Base-by-base conservation (phyloP, 2,888 invertebrate species). In the Melanchra persicariae region DNA sequence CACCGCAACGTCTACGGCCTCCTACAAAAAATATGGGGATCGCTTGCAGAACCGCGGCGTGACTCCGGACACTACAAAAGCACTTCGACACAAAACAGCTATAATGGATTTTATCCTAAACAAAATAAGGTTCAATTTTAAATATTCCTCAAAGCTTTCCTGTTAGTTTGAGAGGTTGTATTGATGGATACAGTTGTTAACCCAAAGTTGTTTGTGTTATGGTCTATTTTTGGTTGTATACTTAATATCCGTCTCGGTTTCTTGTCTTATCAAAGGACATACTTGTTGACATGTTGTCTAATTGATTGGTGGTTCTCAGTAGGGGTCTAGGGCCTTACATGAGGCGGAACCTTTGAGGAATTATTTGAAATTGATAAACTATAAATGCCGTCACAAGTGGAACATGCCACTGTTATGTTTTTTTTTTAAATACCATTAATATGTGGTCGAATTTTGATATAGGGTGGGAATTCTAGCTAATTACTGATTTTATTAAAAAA, bases 221-320 rank as follows among this genome's bases (percentile, higher is more conserved):
- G 93, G 94, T 92, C 89, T 90, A 90, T 81, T 91, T 93, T 94
- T 66, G 89, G 87, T 86, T 89, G 90, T 83, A 75, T 86, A 70
- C 77, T 80, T 81, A 76, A 78, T 72, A 74, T 74, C 81, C 74
- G 83, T 82, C 87, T 90, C 91, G 92, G 91, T 90, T 90, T 91
- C 89, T 89, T 88, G 89, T 90, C 88, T 92, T 94, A 93, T 93
- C 92, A 92, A 94, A 93, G 93, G 94, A 95, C 95, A 93, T 91
- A 96, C 95, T 95, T 95, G 96, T 96, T 96, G 96, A 96, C 95
- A 96, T 95, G 95, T 95, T 95, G 93, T 95, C 95, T 96, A 95
- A 96, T 96, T 96, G 96, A 96, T 95, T 93, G 95, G 95, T 93
- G 93, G 92, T 94, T 93, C 96, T 86, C 96, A 86, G 94, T 89